Percentiles rank a stretch among this genome's conserved stretches.
Conservation (phyloP, 2,888 invertebrate genomes). For the Netelia inedita region DNA sequence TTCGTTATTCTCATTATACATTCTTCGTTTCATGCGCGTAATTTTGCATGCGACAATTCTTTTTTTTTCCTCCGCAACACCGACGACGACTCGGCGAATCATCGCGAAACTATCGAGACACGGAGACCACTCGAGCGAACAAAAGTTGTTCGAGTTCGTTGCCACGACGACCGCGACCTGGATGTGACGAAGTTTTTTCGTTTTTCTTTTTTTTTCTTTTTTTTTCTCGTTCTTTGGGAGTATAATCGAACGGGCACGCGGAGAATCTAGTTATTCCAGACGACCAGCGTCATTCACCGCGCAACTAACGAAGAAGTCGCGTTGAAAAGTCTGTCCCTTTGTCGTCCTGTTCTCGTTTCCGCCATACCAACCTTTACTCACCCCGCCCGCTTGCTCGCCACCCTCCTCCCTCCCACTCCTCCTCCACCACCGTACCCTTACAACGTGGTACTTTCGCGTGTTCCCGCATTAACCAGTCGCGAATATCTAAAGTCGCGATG, state of each 20-base stretch:
- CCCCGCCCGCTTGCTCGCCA: background rate
- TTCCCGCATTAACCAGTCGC: slow-evolving; percentile 51
- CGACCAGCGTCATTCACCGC: slow-evolving; percentile 51
- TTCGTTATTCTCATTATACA: background rate
- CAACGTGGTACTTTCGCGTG: slow-evolving; percentile 40
- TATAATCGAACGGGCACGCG: slow-evolving; percentile 30
- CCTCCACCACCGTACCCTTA: background rate
- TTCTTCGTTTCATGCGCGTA: background rate
- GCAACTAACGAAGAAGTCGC: slow-evolving; percentile 62
- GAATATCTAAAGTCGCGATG: slow-evolving; percentile 58
- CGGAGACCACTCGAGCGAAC: slow-evolving; percentile 1
- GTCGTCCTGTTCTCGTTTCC: slow-evolving; percentile 34
- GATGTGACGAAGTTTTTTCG: slow-evolving; percentile 20
- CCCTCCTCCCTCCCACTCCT: background rate
- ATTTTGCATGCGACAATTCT: slow-evolving; percentile 4
- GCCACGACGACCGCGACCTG: slow-evolving; percentile 1
- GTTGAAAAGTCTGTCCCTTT: slow-evolving; percentile 55
- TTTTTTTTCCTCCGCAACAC: background rate
- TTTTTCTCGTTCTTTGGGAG: slow-evolving; percentile 7
- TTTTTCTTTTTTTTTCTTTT: background rate
- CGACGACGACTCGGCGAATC: background rate
- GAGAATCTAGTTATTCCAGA: slow-evolving; percentile 60
- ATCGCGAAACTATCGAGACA: slow-evolving; percentile 10
- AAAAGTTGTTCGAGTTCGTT: slow-evolving; percentile 36
- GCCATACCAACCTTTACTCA: slow-evolving; percentile 23